Evolutionary conservation across 2,113 vertebrate genomes (phyloP).

Genomic region (Hepsetus odoe): DNA sequence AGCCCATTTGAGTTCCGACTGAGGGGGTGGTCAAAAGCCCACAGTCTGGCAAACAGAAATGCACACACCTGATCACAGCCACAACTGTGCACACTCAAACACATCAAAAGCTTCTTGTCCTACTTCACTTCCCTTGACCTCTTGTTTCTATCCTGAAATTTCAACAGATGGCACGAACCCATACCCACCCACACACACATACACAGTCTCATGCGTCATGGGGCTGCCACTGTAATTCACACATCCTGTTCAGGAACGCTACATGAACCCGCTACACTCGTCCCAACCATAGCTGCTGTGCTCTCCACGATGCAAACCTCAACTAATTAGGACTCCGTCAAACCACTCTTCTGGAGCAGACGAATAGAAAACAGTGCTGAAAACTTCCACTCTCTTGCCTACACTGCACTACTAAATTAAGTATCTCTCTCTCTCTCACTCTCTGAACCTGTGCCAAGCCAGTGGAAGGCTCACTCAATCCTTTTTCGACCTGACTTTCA

Average conservation of each 20-base stretch:
- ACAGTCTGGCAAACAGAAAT: constrained; percentile 38
- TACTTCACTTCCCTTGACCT: constrained; percentile 26
- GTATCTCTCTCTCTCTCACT: constrained; percentile 20
- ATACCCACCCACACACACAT: constrained; percentile 21
- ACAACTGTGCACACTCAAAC: constrained; percentile 43
- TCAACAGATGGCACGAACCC: constrained; percentile 36
- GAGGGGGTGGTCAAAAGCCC: constrained; percentile 47
- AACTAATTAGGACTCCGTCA: constrained; percentile 1
- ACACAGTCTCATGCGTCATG: constrained; percentile 16
- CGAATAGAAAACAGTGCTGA: not conserved
- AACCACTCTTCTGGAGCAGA: constrained; percentile 9
- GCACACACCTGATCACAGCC: constrained; percentile 52
- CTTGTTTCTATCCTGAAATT: constrained; percentile 36
- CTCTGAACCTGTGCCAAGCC: constrained; percentile 6
- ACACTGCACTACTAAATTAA: constrained; percentile 23
- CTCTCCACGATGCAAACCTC: not conserved
- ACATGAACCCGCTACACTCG: not conserved
- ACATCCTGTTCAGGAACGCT: constrained; percentile 14
- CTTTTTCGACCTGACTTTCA: not conserved
- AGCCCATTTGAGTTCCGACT: constrained; percentile 25
- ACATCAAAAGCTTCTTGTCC: constrained; percentile 44
- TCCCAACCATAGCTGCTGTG: not conserved
- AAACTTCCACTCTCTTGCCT: constrained; percentile 23
- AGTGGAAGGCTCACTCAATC: not conserved
- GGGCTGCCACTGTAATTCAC: constrained; percentile 4